Percentiles rank a stretch among this genome's conserved stretches.
Conservation (phyloP, 1,140 invertebrate species). For the Lasaia peninsularis region DNA sequence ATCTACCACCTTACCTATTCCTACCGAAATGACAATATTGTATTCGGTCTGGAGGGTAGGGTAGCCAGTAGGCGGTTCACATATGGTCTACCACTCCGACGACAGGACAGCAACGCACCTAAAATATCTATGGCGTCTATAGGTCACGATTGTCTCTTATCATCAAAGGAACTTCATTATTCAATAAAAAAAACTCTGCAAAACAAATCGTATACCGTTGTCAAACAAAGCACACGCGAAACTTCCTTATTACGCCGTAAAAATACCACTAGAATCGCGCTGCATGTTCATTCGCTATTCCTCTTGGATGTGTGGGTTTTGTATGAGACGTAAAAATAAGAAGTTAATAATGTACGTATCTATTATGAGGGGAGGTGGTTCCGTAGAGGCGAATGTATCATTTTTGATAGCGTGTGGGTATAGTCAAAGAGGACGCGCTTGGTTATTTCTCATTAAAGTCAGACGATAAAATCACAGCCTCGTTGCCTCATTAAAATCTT, state of each 20-base stretch:
- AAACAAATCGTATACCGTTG: too few relatives aligned
- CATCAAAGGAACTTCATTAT: too few relatives aligned
- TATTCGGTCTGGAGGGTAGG: too few relatives aligned
- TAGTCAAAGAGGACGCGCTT: conserved; percentile 71
- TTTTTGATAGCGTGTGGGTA: conserved; percentile 55
- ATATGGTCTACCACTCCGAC: too few relatives aligned
- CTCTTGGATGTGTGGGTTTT: conserved; percentile 33
- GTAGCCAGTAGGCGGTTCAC: too few relatives aligned
- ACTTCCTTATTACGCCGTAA: conserved; percentile 27
- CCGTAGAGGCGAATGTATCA: conserved; percentile 38
- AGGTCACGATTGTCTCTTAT: too few relatives aligned
- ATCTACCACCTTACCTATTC: too few relatives aligned
- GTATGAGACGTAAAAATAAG: conserved; percentile 38
- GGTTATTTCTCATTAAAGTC: conserved; percentile 74
- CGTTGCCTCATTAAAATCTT: conserved; percentile 77
- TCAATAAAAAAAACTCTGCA: too few relatives aligned
- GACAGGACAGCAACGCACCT: too few relatives aligned
- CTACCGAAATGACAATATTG: too few relatives aligned
- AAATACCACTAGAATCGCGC: conserved; percentile 33
- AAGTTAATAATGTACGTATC: conserved; percentile 34
- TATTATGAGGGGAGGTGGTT: conserved; percentile 31
- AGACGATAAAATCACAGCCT: conserved; percentile 73
- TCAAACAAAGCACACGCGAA: conserved; percentile 20
- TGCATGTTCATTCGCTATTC: conserved; percentile 30
- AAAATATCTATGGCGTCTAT: too few relatives aligned